A percentile compares a stretch with the other conserved stretches of the same genome.
phyloP scores from a whole-genome alignment of 2,797 vertebrate species.

The Mycteria americana region DNA sequence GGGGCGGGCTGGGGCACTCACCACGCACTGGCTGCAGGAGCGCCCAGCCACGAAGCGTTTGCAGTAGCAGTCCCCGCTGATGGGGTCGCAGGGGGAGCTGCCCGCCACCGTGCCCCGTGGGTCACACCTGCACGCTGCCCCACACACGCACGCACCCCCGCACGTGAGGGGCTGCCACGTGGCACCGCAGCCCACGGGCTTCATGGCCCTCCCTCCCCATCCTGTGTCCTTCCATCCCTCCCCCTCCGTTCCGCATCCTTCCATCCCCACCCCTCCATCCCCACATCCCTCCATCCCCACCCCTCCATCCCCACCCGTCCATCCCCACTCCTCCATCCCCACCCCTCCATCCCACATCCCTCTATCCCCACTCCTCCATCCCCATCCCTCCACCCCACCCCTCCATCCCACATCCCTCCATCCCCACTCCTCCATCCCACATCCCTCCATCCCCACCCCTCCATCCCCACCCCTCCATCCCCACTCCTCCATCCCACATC shows the following conservation, averaged over 20 bases:
- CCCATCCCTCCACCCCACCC: neutral
- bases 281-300: neutral
- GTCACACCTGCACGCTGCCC: constrained; percentile 85
- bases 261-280: too few species aligned
- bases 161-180: neutral
- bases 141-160: constrained; percentile 74
- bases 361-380: neutral
- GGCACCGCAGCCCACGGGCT: neutral
- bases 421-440: too few species aligned
- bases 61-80: constrained; percentile 88
- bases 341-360: neutral
- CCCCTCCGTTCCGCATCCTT: neutral
- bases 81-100: constrained; percentile 82
- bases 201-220: neutral
- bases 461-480: too few species aligned
- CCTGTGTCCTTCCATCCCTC: neutral
- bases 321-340: neutral
- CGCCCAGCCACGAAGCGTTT: constrained; percentile 86
- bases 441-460: too few species aligned
- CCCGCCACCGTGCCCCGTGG: constrained; percentile 78
- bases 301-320: neutral
- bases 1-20: constrained; percentile 64
- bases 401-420: neutral
- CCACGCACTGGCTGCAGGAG: constrained; percentile 86
- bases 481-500: too few species aligned